Evolutionary conservation across 1,140 invertebrate species (phyloP), one percentile per base, ranked within the genome.

Genomic region (Drosophila navojoa): DNA sequence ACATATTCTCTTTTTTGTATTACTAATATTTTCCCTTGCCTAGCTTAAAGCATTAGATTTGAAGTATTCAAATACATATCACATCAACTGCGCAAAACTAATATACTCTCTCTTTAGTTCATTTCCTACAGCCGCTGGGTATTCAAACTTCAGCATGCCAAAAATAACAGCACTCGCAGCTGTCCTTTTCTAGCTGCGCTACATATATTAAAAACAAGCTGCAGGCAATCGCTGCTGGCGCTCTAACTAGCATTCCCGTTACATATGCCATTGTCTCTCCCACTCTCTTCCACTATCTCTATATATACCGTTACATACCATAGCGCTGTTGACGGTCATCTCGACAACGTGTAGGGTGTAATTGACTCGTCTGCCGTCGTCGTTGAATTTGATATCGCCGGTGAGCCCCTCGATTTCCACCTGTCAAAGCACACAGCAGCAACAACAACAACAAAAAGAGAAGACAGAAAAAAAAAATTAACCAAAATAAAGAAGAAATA

Each of bases 331-430:
- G 76, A 86, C 95, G 59, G 96, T 98, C 95, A 99, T 96, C 92
- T 99, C 97, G 69, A 99, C 96, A 25, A 99, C 95, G 89, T 98
- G 97, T 32, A 99, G 94, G 1, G 97, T 96, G 90, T 98, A 98
- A 93, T 98, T 98, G 76, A 96, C 94, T 69, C 98, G 93, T 79
- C 96, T 94, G 45, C 98, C 98, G 79, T 96, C 95, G 76, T 97
- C 96, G 89, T 96, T 96, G 92, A 99, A 98, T 66, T 95, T 95
- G 81, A 99, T 96, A 89, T 95, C 95, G 22, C 98, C 98, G 0
- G 98, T 98, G 66, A 99, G 93, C 19, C 98, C 98, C 92, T 97
- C 96, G 72, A 98, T 94, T 92, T 98, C 96, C 77, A 97, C 96
- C 98, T 99, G 93, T 60, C 92, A 45, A 15, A 19, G 4, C 15